These are phyloP conservation scores for Graphium colonna DNA, from an alignment of 2,888 invertebrate genomes.

Conservation along the genomic window DNA sequence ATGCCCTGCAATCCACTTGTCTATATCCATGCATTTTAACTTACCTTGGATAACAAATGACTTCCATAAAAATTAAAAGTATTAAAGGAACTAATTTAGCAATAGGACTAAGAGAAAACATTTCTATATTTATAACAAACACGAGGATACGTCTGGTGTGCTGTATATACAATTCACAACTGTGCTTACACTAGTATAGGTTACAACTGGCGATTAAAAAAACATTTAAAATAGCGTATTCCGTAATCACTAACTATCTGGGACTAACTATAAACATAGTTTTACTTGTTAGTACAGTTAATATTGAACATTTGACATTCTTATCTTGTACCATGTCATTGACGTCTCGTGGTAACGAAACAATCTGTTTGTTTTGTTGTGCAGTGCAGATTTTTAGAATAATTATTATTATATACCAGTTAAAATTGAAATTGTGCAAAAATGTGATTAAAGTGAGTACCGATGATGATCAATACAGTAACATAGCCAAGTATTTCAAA, in stretches of 20 bases:
- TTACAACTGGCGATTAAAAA: slow-evolving; percentile 9
- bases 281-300: slow-evolving; percentile 22
- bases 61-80: slow-evolving; percentile 15
- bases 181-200: neutral
- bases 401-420: neutral
- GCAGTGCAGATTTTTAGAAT: neutral
- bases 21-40: neutral
- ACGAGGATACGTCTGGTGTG: neutral
- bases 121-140: slow-evolving; percentile 2
- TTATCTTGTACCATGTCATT: slow-evolving; percentile 59
- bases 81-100: slow-evolving; percentile 4
- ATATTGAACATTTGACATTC: slow-evolving; percentile 51
- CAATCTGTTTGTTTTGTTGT: slow-evolving; percentile 15
- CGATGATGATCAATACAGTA: neutral
- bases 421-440: neutral
- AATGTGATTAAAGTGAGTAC: neutral
- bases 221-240: neutral
- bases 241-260: neutral
- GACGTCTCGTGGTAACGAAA: slow-evolving; percentile 42
- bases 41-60: slow-evolving; percentile 18
- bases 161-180: neutral
- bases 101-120: slow-evolving; percentile 8
- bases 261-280: slow-evolving; percentile 27
- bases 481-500: neutral
- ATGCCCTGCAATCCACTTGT: neutral